Percentiles rank a stretch among this genome's conserved stretches.
phyloP scores from a whole-genome alignment of 2,797 vertebrate genomes.

The Hephaestus fuliginosus region DNA sequence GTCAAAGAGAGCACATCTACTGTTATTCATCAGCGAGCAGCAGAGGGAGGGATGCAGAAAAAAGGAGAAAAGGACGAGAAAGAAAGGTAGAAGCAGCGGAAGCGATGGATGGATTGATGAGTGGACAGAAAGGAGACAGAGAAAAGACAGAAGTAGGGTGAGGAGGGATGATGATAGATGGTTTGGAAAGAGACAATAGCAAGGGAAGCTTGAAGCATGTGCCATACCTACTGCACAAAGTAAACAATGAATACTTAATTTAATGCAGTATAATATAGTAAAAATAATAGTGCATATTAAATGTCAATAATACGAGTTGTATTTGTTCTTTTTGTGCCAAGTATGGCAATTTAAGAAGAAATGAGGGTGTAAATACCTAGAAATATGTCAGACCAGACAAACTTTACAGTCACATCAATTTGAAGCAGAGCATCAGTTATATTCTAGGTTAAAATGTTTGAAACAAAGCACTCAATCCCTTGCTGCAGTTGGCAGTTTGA shows the following conservation, averaged over 20 bases:
- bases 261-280: not conserved
- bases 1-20: slow-evolving; percentile 87
- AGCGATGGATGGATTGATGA: slow-evolving; percentile 9
- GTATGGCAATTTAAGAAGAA: not conserved
- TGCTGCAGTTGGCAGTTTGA: not conserved
- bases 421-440: not conserved
- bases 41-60: slow-evolving; percentile 37
- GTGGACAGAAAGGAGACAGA: slow-evolving; percentile 22
- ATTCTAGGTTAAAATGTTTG: not conserved
- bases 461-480: not conserved
- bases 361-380: not conserved
- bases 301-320: not conserved
- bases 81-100: slow-evolving; percentile 4
- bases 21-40: slow-evolving; percentile 75
- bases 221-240: not conserved
- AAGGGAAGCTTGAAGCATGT: not conserved
- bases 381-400: not conserved
- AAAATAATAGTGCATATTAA: not conserved
- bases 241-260: not conserved
- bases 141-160: slow-evolving; percentile 13
- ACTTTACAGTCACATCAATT: not conserved
- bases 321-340: not conserved
- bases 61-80: slow-evolving; percentile 19
- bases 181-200: not conserved
- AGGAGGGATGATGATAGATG: slow-evolving; percentile 35